Evolutionary conservation across 1,140 invertebrate genomes (phyloP).

Genomic region (Lasioglossum baleicum): DNA sequence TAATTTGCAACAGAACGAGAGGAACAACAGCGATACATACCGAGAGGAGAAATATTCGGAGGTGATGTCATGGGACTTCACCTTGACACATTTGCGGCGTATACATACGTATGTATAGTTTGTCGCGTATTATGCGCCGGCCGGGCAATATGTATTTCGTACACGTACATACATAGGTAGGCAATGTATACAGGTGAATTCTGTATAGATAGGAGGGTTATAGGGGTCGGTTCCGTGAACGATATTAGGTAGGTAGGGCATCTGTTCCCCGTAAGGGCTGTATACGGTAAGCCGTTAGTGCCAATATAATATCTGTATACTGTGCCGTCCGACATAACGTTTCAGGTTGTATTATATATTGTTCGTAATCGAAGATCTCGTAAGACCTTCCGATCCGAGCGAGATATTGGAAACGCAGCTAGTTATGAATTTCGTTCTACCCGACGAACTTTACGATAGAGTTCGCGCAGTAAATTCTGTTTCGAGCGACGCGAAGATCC

Average conservation of each 20-base stretch:
- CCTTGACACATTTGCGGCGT: constrained; percentile 21
- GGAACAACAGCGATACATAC: too few relatives aligned
- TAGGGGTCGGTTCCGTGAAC: constrained; percentile 65
- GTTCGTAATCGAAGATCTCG: constrained; percentile 59
- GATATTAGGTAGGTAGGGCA: constrained; percentile 71
- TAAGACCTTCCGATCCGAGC: constrained; percentile 52
- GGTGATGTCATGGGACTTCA: background rate
- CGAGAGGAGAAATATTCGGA: too few relatives aligned
- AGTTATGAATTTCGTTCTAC: constrained; percentile 47
- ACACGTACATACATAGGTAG: background rate
- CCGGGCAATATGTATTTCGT: constrained; percentile 27
- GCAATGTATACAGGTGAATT: constrained; percentile 53
- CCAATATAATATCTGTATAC: constrained; percentile 71
- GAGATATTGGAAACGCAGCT: constrained; percentile 53
- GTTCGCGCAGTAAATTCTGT: constrained; percentile 40
- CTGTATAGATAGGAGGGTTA: constrained; percentile 61
- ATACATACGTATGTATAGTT: too few relatives aligned
- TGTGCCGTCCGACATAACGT: constrained; percentile 59
- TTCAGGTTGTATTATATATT: constrained; percentile 61
- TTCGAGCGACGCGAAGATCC: constrained; percentile 42
- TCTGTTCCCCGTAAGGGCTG: constrained; percentile 70
- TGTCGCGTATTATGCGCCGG: too few relatives aligned
- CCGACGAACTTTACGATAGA: constrained; percentile 24
- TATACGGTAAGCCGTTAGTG: constrained; percentile 76
- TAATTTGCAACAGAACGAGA: too few relatives aligned